These are phyloP conservation scores for Mirza zaza DNA, from an alignment of 2,113 vertebrate genomes.

Conservation along the genomic window DNA sequence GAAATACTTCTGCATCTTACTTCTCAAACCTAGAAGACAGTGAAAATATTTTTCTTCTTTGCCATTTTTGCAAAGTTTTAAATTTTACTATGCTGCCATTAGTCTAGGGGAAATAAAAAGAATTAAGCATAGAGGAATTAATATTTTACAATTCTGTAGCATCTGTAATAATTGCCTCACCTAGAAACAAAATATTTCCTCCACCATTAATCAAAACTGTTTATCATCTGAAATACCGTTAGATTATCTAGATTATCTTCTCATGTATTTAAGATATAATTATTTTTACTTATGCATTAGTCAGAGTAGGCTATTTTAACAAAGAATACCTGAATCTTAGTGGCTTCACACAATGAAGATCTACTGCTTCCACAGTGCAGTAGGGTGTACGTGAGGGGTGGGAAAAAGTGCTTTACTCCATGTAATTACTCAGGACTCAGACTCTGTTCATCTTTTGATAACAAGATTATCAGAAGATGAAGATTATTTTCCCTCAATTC, in stretches of 20 bases:
- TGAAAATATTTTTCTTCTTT: background rate
- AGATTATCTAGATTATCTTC: background rate
- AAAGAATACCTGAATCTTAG: background rate
- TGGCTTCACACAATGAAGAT: background rate
- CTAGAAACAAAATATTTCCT: background rate
- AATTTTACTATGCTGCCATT: background rate
- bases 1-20: background rate
- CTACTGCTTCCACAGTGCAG: background rate
- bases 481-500: background rate
- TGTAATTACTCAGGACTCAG: background rate
- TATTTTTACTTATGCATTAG: background rate
- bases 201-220: background rate
- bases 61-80: background rate
- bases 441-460: background rate
- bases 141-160: background rate
- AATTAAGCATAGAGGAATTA: background rate
- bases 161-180: background rate
- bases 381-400: rapidly evolving
- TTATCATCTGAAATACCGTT: background rate
- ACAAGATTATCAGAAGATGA: background rate
- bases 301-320: background rate
- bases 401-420: background rate
- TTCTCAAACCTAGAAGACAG: background rate
- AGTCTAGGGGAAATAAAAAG: background rate
- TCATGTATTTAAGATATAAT: background rate